phyloP scores from a whole-genome alignment of 2,797 vertebrate genomes.

The Gobio occitaniae region DNA sequence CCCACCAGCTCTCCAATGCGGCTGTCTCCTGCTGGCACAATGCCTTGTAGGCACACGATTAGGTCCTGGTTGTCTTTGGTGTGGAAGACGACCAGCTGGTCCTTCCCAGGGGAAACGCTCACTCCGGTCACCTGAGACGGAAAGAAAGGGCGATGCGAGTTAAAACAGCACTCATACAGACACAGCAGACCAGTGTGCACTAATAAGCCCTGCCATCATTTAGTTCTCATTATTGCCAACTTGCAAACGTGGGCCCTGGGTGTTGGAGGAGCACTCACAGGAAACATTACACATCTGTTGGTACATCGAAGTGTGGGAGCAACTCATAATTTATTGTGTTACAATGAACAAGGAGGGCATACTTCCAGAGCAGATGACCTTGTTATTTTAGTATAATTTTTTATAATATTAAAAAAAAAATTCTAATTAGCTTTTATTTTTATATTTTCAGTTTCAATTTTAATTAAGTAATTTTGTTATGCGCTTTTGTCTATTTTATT shows the following conservation, averaged over 20 bases:
- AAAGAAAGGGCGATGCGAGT: constrained; percentile 11
- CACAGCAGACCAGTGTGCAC: background rate
- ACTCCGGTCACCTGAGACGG: constrained; percentile 88
- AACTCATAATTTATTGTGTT: constrained; percentile 14
- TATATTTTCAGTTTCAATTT: background rate
- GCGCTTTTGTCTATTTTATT: background rate
- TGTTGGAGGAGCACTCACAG: background rate
- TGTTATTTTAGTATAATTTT: background rate
- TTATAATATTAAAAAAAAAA: background rate
- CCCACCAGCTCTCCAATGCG: constrained; percentile 95
- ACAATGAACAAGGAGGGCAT: background rate
- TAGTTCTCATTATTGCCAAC: constrained; percentile 13
- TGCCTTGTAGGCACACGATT: constrained; percentile 92
- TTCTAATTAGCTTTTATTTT: background rate
- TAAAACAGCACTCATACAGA: constrained; percentile 15
- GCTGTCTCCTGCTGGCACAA: constrained; percentile 86
- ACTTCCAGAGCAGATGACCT: background rate
- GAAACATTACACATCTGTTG: constrained; percentile 38
- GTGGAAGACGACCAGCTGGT: constrained; percentile 97
- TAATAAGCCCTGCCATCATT: constrained; percentile 44
- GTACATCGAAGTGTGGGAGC: constrained; percentile 18
- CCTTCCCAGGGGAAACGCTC: constrained; percentile 95
- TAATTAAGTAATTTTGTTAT: background rate
- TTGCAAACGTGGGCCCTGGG: background rate
- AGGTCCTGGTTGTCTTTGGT: constrained; percentile 96